Conservation (phyloP, 2,888 invertebrate species). For the Amaurobius ferox region DNA sequence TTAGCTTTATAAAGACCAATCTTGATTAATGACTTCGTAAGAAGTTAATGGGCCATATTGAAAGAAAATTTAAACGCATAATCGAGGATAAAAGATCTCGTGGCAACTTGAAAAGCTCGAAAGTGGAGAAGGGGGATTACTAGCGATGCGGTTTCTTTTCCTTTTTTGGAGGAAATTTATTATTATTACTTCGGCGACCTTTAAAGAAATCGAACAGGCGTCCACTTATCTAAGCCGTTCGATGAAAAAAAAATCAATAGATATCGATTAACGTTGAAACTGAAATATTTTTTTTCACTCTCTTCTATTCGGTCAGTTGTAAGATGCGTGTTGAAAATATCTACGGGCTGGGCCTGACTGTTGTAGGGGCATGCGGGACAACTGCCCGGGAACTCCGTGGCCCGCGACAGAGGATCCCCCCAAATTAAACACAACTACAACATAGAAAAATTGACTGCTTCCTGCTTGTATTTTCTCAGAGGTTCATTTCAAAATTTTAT, state of each 20-base stretch:
- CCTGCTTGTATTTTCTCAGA: no score
- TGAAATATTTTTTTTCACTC: no score
- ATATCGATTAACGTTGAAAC: neutral
- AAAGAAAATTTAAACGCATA: neutral
- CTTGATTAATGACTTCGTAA: neutral
- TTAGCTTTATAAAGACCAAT: no score
- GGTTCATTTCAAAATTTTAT: no score
- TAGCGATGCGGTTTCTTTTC: neutral
- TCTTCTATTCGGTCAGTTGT: no score
- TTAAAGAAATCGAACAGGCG: neutral
- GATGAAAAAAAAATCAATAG: neutral
- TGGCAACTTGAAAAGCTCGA: neutral
- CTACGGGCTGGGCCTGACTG: no score
- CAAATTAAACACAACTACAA: no score
- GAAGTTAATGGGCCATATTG: neutral
- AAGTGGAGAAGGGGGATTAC: neutral
- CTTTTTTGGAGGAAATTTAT: neutral
- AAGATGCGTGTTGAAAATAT: no score
- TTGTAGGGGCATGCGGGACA: no score
- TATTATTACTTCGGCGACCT: neutral
- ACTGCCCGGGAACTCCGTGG: no score
- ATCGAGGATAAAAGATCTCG: neutral
- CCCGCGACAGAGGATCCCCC: no score
- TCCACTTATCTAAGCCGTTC: neutral
- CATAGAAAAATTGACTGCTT: no score